A percentile compares a stretch with the other conserved stretches of the same genome.
Evolutionary conservation across 2,113 vertebrate species (phyloP).

Genomic region (Turnix velox): DNA sequence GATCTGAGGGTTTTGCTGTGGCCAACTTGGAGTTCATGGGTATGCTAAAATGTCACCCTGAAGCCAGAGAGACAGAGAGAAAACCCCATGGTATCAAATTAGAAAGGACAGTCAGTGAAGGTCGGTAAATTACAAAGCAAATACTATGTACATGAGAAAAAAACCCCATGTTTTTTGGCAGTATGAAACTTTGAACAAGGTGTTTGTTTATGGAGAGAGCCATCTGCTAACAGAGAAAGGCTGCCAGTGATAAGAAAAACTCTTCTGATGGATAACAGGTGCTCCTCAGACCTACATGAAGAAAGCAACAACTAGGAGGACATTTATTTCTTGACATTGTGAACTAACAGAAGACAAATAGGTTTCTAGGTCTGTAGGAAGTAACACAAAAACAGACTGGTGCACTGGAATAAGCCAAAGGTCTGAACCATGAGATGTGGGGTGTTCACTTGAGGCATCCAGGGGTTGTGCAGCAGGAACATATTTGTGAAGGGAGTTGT

Average conservation of each 20-base stretch:
- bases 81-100: slow-evolving; percentile 33
- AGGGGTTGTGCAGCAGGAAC: background rate
- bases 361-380: background rate
- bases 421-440: background rate
- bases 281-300: background rate
- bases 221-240: background rate
- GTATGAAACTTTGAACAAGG: background rate
- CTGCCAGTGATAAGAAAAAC: background rate
- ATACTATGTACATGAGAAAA: background rate
- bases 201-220: background rate
- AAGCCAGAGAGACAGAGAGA: slow-evolving; percentile 28
- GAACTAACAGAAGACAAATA: background rate
- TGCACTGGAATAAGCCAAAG: background rate
- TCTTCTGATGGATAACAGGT: slow-evolving; percentile 27
- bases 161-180: background rate
- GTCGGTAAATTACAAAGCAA: slow-evolving; percentile 21
- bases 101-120: background rate
- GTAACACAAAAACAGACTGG: background rate
- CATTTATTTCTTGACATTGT: background rate
- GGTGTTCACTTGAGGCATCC: background rate
- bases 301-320: background rate
- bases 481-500: background rate
- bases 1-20: slow-evolving; percentile 21
- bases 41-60: background rate
- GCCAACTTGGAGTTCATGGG: background rate